phyloP scores from a whole-genome alignment of 2,888 invertebrate genomes.

The Germaria angustata region DNA sequence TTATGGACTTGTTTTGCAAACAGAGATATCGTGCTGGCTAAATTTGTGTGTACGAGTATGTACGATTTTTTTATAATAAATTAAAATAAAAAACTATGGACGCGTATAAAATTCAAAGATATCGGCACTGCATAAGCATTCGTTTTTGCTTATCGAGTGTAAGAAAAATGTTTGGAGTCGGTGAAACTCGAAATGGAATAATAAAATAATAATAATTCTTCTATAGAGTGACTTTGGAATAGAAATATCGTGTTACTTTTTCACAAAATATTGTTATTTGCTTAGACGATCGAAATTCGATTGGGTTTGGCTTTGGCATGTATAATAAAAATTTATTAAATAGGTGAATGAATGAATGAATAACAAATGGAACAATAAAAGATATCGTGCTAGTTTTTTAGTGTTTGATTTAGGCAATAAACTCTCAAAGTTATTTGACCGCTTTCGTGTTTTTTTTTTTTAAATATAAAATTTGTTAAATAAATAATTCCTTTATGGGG shows the following conservation, averaged over 20 bases:
- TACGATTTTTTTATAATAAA: background rate
- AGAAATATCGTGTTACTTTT: background rate
- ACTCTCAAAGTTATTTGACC: too few species aligned
- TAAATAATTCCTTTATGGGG: too few species aligned
- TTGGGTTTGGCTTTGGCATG: too few species aligned
- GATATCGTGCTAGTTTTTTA: too few species aligned
- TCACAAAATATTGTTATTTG: background rate
- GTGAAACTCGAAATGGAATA: background rate
- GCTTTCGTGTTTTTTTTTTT: too few species aligned
- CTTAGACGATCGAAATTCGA: background rate
- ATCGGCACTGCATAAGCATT: background rate
- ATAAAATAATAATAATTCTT: background rate
- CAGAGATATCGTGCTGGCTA: background rate
- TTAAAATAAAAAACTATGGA: background rate
- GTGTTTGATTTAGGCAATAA: too few species aligned
- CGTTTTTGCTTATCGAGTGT: background rate
- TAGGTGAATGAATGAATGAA: too few species aligned
- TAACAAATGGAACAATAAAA: too few species aligned
- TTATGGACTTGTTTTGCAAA: background rate
- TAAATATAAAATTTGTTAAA: too few species aligned
- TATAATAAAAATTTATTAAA: too few species aligned
- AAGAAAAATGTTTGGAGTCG: background rate
- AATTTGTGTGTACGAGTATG: too few species aligned
- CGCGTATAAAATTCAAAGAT: background rate
- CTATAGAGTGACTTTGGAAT: background rate